Conservation (phyloP, 2,797 vertebrate genomes). For the Pseudochaenichthys georgianus region DNA sequence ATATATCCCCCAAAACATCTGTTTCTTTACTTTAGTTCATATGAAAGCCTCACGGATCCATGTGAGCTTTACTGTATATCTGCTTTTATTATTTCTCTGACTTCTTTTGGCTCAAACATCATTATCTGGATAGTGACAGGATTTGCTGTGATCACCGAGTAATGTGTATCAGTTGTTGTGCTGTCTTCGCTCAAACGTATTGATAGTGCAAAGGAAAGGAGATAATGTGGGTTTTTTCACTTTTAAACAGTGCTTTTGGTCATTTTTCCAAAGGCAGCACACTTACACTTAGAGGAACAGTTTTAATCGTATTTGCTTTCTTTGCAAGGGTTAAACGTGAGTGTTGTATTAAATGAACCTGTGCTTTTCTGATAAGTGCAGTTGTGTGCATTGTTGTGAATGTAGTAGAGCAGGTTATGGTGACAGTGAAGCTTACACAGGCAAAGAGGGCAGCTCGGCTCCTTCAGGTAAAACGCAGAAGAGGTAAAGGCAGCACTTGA, state of each 20-base stretch:
- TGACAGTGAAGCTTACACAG: too few relatives aligned
- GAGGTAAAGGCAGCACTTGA: too few relatives aligned
- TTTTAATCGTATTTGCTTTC: neutral
- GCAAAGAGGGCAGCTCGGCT: too few relatives aligned
- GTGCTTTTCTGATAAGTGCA: too few relatives aligned
- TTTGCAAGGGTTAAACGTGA: too few relatives aligned
- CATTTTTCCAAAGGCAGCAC: neutral
- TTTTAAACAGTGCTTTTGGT: neutral
- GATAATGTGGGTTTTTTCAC: neutral
- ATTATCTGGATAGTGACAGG: neutral
- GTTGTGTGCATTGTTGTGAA: too few relatives aligned
- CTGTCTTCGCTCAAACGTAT: neutral
- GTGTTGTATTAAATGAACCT: too few relatives aligned
- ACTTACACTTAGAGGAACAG: neutral
- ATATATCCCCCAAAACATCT: constrained; percentile 10
- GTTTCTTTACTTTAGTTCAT: neutral
- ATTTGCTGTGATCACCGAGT: neutral
- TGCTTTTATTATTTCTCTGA: neutral
- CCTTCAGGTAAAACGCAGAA: too few relatives aligned
- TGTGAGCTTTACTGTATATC: neutral
- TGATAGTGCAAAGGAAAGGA: too few relatives aligned
- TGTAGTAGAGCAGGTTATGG: too few relatives aligned
- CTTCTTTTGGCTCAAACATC: neutral
- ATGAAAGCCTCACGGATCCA: neutral
- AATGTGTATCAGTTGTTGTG: too few relatives aligned